Evolutionary conservation across 2,113 vertebrate species (phyloP), one percentile per base, ranked within the genome.

Genomic region (Sminthopsis crassicaudata): DNA sequence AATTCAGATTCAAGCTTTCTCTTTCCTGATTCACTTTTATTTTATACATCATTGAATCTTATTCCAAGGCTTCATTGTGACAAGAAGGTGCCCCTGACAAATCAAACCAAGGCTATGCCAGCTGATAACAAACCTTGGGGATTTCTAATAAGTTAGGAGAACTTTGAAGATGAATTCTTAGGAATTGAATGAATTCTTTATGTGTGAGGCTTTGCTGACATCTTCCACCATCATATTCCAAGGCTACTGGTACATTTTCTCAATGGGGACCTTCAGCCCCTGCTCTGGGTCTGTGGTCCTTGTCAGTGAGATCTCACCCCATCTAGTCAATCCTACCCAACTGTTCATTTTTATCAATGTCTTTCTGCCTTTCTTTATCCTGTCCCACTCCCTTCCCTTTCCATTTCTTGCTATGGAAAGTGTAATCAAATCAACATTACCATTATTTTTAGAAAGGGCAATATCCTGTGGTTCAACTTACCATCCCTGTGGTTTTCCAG

Each of bases 1-100:
- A 36, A 67, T 67, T 67, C 60, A 67, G 4, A 67, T 36, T 42
- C 67, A n/a, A 42, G 8, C 89, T 96, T 95, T 95, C 60, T 48
- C 57, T 93, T 94, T 54, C 30, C n/a, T 2, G 14, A 84, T 90
- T 90, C 94, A 24, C 84, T 95, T 96, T 96, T 52, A n/a, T 92
- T 92, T 93, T 93, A 54, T 42, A 55, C 22, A 91, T 36, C 30
- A 67, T 6, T 67, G 60, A 36, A 67, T 16, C 12, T 67, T 67
- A 67, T 67, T 67, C 60, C 60, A 67, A 67, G 27, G 14, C 19
- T 42, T 76, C 36, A 22, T 22, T 76, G 67, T 76, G 36, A 42
- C 36, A 76, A 76, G 67, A 76, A 76, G 67, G 67, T 76, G 27
- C 1, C 2, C 16, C 67, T 76, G 36, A 76, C 36, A n/a, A 42